Base-by-base conservation (phyloP, 1,140 invertebrate genomes). In the Bursaphelenchus mucronatus region DNA sequence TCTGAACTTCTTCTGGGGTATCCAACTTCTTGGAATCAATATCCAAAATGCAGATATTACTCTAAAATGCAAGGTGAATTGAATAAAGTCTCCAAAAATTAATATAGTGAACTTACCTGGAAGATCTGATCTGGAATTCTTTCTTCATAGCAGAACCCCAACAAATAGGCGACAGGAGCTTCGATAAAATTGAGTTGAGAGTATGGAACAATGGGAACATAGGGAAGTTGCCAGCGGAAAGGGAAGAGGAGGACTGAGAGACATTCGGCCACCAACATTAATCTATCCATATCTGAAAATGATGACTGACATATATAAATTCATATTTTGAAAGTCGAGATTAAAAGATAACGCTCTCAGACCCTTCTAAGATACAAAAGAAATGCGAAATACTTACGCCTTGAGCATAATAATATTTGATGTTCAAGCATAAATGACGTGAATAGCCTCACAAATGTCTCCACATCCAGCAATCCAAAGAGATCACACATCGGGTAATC, bases 161-260 rank as follows among this genome's bases (percentile, higher is more conserved):
- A 98, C 61, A 99, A 89, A 82, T 94, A 99, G 15, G 96, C 95
- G 40, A 98, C 94, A 0, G 96, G 96, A 10, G 96, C 95, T 85
- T 99, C 95, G 11, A 99, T 85, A 84, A 98, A 99, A 80, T 97
- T 92, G 73, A 92, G 88, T 52, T 97, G 85, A 15, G 92, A 91
- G 19, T 92, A 89, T 1, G 95, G 95, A 67, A 99, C 84, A 76
- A 98, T 97, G 6, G 96, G 96, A 30, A 97, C 95, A 83, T 98
- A 99, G 0, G 97, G 94, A 82, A 98, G 93, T 59, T 94, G 92
- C 95, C 96, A 99, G 7, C 87, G 85, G 81, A 97, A 98, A 0
- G 96, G 95, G 81, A 95, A 91, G 4, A 97, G 82, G 21, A 98
- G 84, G 0, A 89, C 86, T 40, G 88, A 90, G 53, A 98, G 87